Conservation (phyloP, 2,888 invertebrate genomes). For the Amorpha juglandis region DNA sequence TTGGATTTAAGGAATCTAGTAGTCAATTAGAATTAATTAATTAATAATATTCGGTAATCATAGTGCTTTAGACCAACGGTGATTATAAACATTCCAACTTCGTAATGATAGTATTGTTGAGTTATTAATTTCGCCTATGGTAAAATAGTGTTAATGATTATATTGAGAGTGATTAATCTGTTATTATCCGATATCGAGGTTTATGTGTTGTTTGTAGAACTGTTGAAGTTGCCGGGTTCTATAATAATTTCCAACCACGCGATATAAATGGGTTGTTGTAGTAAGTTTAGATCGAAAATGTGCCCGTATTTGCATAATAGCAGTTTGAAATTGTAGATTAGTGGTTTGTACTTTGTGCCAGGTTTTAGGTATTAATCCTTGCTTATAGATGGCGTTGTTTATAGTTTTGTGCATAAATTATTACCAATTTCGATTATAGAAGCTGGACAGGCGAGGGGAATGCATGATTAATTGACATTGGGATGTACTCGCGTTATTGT, state of each 20-base stretch:
- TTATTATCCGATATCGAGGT: neutral
- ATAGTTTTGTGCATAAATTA: neutral
- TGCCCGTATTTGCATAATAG: slow-evolving; percentile 10
- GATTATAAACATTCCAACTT: neutral
- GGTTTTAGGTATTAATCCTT: neutral
- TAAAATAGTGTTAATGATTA: neutral
- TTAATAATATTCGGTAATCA: too few species aligned
- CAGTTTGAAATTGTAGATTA: slow-evolving; percentile 14
- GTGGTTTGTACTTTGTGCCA: neutral
- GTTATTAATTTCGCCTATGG: neutral
- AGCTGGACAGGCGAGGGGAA: too few species aligned
- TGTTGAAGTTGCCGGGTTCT: neutral
- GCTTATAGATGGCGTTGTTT: neutral
- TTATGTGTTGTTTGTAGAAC: neutral
- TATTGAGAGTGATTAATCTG: neutral
- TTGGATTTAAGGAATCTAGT: too few species aligned
- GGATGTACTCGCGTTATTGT: too few species aligned
- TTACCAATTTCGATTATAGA: too few species aligned
- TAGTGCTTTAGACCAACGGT: too few species aligned
- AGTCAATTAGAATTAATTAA: too few species aligned
- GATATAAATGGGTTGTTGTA: slow-evolving; percentile 6
- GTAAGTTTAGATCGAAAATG: slow-evolving; percentile 17
- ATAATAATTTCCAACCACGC: neutral
- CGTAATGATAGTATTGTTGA: neutral
- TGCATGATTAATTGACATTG: too few species aligned